Evolutionary conservation across 2,888 invertebrate species (phyloP).

Genomic region (Apeira syringaria): DNA sequence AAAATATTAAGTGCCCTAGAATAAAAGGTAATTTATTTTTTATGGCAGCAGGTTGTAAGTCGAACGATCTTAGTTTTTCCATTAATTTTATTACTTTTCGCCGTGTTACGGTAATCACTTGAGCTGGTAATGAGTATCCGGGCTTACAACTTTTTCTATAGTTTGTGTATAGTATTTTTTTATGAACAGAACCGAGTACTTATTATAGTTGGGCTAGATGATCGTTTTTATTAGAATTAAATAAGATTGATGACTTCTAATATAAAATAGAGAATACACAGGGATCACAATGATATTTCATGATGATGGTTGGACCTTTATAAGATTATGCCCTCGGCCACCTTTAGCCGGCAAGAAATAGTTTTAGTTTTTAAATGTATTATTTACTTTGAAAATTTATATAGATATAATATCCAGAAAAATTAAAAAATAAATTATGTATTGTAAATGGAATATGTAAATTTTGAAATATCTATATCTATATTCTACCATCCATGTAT

Average conservation of each 20-base stretch:
- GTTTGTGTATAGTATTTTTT: slow-evolving; percentile 38
- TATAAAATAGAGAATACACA: too few relatives aligned
- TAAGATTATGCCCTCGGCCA: too few relatives aligned
- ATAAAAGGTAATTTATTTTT: slow-evolving; percentile 16
- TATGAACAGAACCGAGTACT: slow-evolving; percentile 34
- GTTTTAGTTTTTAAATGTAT: too few relatives aligned
- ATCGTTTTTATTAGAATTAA: slow-evolving; percentile 29
- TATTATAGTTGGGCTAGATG: slow-evolving; percentile 21
- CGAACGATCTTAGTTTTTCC: slow-evolving; percentile 57
- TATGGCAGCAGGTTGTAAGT: slow-evolving; percentile 11
- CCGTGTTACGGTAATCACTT: slow-evolving; percentile 49
- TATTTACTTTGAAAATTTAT: too few relatives aligned
- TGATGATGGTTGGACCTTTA: too few relatives aligned
- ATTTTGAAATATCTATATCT: too few relatives aligned
- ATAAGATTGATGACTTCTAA: neutral
- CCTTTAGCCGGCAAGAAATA: too few relatives aligned
- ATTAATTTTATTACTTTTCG: slow-evolving; percentile 62
- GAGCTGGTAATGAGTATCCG: slow-evolving; percentile 51
- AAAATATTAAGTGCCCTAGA: slow-evolving; percentile 61
- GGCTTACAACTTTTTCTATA: slow-evolving; percentile 40
- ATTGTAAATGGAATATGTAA: too few relatives aligned
- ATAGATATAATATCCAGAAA: too few relatives aligned
- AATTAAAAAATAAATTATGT: too few relatives aligned
- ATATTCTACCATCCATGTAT: too few relatives aligned
- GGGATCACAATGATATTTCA: too few relatives aligned